phyloP scores from a whole-genome alignment of 2,797 vertebrate genomes.

The Tolypeutes matacus region DNA sequence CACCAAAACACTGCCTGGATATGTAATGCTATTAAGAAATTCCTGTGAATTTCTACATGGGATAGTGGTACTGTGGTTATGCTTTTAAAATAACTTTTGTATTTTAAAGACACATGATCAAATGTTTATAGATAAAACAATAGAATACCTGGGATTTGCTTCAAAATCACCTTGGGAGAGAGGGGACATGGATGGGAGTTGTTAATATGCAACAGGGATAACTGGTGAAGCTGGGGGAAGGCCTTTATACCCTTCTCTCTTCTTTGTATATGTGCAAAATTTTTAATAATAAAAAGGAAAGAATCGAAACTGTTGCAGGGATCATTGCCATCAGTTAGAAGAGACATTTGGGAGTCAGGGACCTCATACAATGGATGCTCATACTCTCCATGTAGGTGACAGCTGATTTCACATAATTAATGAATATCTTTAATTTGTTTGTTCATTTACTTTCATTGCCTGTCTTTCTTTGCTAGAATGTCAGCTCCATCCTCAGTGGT shows the following conservation, averaged over 20 bases:
- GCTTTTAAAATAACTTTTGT: neutral
- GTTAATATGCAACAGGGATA: neutral
- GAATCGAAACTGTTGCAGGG: fast-evolving
- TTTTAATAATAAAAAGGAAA: neutral
- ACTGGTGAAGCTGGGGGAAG: neutral
- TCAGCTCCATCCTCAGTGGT: fast-evolving
- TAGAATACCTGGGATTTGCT: neutral
- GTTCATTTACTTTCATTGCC: neutral
- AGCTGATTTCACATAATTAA: neutral
- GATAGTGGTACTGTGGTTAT: neutral
- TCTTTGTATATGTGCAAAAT: neutral
- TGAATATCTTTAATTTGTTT: neutral
- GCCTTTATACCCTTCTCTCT: neutral
- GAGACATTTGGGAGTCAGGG: neutral
- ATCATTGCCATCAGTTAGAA: neutral
- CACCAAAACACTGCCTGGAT: neutral
- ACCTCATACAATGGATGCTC: neutral
- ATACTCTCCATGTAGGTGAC: fast-evolving
- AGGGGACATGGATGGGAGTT: neutral
- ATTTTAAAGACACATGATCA: neutral
- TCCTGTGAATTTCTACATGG: neutral
- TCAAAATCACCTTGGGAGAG: neutral
- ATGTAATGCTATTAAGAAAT: neutral
- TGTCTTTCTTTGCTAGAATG: neutral
- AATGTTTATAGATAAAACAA: neutral